Evolutionary conservation across 1,140 invertebrate genomes (phyloP).

Genomic region (Pseudomyrmex concolor): DNA sequence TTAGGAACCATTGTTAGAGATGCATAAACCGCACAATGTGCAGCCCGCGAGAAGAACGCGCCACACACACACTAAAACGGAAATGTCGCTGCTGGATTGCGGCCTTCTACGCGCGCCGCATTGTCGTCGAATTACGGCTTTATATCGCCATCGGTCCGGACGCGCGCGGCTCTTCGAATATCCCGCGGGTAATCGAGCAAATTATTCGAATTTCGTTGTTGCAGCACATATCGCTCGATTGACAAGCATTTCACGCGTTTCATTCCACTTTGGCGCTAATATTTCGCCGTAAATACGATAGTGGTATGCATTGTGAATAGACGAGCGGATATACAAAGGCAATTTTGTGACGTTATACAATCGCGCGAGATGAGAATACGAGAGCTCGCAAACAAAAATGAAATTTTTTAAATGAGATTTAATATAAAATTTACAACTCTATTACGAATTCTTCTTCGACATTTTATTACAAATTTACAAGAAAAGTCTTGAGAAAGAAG

Average conservation of each 20-base stretch:
- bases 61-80: conserved; percentile 26
- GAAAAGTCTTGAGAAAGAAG: not conserved
- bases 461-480: not conserved
- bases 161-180: conserved; percentile 16
- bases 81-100: conserved; percentile 35
- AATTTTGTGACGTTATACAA: not conserved
- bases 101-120: conserved; percentile 41
- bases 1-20: conserved; percentile 38
- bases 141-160: conserved; percentile 29
- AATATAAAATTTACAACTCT: too few relatives aligned
- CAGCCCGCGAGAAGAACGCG: not conserved
- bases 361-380: not conserved
- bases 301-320: not conserved
- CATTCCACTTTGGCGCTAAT: not conserved
- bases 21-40: conserved; percentile 26
- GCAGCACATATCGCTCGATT: not conserved
- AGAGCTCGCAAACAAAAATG: not conserved
- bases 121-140: conserved; percentile 50
- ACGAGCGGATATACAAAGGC: not conserved
- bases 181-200: conserved; percentile 8
- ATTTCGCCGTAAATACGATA: not conserved
- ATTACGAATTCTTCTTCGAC: not conserved
- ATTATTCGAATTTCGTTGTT: conserved; percentile 36
- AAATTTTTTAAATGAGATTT: too few relatives aligned
- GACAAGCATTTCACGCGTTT: not conserved